These are phyloP conservation scores for Psix sp. DNA, from an alignment of 1,140 invertebrate species.

Conservation along the genomic window DNA sequence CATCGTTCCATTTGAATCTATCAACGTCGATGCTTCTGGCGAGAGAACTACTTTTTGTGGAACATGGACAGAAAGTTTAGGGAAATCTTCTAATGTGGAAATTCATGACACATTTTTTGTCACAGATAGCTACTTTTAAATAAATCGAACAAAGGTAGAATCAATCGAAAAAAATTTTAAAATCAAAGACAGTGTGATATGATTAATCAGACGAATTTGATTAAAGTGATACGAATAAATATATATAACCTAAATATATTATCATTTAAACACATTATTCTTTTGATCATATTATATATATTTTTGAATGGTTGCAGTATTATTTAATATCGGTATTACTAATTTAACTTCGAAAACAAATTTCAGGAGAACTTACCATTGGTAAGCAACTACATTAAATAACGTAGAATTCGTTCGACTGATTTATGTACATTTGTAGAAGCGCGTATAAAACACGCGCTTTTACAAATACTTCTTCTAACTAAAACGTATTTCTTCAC, in stretches of 20 bases:
- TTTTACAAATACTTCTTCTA: too few relatives aligned
- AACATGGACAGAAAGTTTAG: slow-evolving; percentile 58
- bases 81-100: slow-evolving; percentile 48
- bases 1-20: slow-evolving; percentile 55
- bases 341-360: too few relatives aligned
- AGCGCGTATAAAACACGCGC: neutral
- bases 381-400: neutral
- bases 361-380: too few relatives aligned
- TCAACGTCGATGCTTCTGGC: slow-evolving; percentile 58
- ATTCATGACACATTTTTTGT: slow-evolving; percentile 49
- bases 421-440: neutral
- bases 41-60: slow-evolving; percentile 57
- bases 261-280: too few relatives aligned
- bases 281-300: too few relatives aligned
- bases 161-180: slow-evolving; percentile 21
- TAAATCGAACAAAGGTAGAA: slow-evolving; percentile 27
- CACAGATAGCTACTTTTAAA: slow-evolving; percentile 27
- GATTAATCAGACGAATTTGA: too few relatives aligned
- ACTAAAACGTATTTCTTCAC: neutral
- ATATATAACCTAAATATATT: too few relatives aligned
- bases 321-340: too few relatives aligned
- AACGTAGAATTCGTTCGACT: neutral
- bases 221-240: too few relatives aligned
- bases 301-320: too few relatives aligned
- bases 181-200: too few relatives aligned